Conservation (phyloP, 1,140 invertebrate species). For the Lordiphosa mommai region DNA sequence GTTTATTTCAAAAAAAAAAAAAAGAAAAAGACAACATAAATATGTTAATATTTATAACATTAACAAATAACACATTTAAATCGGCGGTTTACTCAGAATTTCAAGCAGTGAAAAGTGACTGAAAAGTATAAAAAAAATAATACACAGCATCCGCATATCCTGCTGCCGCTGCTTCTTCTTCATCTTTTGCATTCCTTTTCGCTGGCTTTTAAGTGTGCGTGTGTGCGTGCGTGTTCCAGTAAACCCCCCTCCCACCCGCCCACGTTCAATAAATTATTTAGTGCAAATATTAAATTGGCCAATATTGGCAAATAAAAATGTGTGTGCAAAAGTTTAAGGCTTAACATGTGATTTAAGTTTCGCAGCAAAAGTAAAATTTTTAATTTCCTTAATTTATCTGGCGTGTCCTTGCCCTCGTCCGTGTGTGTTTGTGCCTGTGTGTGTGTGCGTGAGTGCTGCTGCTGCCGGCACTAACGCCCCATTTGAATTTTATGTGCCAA, state of each 20-base stretch:
- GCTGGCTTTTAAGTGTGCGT: conserved; percentile 23
- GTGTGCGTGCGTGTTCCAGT: conserved; percentile 23
- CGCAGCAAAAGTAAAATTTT: neutral
- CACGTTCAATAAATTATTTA: neutral
- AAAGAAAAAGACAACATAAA: neutral
- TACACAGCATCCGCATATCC: conserved; percentile 32
- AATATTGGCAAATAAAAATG: conserved; percentile 16
- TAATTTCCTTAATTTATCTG: neutral
- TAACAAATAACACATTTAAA: neutral
- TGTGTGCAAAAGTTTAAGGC: conserved; percentile 6
- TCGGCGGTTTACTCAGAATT: neutral
- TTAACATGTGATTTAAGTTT: conserved; percentile 1
- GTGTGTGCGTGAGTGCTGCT: conserved; percentile 11
- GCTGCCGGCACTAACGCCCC: conserved; percentile 2
- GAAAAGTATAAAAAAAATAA: neutral
- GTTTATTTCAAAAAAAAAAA: conserved; percentile 4
- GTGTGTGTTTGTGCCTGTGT: conserved; percentile 3
- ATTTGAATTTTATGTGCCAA: conserved; percentile 30
- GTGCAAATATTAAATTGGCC: conserved; percentile 19
- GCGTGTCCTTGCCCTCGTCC: neutral
- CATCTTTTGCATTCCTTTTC: conserved; percentile 29
- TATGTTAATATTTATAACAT: neutral
- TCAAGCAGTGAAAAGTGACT: neutral
- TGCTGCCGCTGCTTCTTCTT: conserved; percentile 18
- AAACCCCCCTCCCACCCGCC: conserved; percentile 26